phyloP scores from a whole-genome alignment of 2,888 invertebrate species.

The Aplocera efformata region DNA sequence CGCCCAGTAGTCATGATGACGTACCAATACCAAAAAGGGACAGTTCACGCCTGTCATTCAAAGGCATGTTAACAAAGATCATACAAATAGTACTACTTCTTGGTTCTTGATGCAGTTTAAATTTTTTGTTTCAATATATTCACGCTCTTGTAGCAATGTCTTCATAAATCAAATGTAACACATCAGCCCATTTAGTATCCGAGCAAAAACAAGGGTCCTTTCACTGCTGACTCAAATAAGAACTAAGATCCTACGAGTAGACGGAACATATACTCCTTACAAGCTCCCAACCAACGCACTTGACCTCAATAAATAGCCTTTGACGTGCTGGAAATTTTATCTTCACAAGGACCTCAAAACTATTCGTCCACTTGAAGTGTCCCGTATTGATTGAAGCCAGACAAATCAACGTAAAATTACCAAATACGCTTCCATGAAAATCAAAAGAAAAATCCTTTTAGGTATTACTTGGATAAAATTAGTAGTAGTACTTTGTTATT shows the following conservation, averaged over 20 bases:
- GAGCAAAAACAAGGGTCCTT: slow-evolving; percentile 32
- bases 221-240: slow-evolving; percentile 31
- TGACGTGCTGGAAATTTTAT: slow-evolving; percentile 32
- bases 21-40: slow-evolving; percentile 1
- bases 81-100: not conserved
- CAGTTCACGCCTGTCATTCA: slow-evolving; percentile 9
- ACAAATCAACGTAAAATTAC: too few relatives aligned
- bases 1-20: not conserved
- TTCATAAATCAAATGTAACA: slow-evolving; percentile 19
- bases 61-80: not conserved
- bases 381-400: too few relatives aligned
- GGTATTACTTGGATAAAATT: too few relatives aligned
- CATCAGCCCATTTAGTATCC: slow-evolving; percentile 17
- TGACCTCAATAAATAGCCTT: slow-evolving; percentile 37
- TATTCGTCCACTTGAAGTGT: too few relatives aligned
- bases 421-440: too few relatives aligned
- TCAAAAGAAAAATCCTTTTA: too few relatives aligned
- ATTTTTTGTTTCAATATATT: too few relatives aligned
- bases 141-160: too few relatives aligned
- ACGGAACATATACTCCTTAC: too few relatives aligned
- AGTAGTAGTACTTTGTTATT: too few relatives aligned
- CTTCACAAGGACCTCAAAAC: slow-evolving; percentile 21
- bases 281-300: too few relatives aligned
- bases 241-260: too few relatives aligned
- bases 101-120: not conserved